Percentiles rank a stretch among this genome's conserved stretches.
Conservation (phyloP, 2,888 invertebrate genomes). For the Acholoe squamosa region DNA sequence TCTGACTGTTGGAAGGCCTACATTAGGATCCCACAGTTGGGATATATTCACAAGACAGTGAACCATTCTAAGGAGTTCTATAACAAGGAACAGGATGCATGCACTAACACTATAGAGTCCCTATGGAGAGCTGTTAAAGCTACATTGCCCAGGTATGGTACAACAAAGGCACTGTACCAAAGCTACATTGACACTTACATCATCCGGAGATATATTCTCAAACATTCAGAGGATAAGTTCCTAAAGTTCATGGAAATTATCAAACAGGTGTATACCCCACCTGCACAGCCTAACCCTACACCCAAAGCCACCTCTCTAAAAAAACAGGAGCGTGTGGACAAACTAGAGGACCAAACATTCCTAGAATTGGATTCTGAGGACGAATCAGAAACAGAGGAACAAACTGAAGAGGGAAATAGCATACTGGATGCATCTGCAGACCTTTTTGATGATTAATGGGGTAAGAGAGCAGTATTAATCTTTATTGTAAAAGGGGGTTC, state of each 20-base stretch:
- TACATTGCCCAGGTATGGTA: constrained; percentile 52
- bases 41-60: constrained; percentile 70
- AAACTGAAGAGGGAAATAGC: neutral
- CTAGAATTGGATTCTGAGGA: neutral
- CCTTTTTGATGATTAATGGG: neutral
- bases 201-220: neutral
- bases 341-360: neutral
- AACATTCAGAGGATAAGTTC: neutral
- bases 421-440: constrained; percentile 19
- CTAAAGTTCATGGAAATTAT: neutral
- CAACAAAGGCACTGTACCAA: constrained; percentile 25
- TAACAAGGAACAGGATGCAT: constrained; percentile 69
- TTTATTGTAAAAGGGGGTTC: too few relatives aligned
- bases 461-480: too few relatives aligned
- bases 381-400: neutral
- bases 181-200: constrained; percentile 1
- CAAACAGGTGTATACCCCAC: constrained; percentile 16
- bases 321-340: neutral
- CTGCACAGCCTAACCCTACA: neutral
- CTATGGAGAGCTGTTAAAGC: constrained; percentile 57
- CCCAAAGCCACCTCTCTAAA: neutral
- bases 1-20: constrained; percentile 68
- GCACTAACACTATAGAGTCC: constrained; percentile 69
- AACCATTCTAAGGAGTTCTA: constrained; percentile 71
- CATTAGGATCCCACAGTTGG: constrained; percentile 60